Base-by-base conservation (phyloP, 2,113 vertebrate species). In the Oncorhynchus tshawytscha region DNA sequence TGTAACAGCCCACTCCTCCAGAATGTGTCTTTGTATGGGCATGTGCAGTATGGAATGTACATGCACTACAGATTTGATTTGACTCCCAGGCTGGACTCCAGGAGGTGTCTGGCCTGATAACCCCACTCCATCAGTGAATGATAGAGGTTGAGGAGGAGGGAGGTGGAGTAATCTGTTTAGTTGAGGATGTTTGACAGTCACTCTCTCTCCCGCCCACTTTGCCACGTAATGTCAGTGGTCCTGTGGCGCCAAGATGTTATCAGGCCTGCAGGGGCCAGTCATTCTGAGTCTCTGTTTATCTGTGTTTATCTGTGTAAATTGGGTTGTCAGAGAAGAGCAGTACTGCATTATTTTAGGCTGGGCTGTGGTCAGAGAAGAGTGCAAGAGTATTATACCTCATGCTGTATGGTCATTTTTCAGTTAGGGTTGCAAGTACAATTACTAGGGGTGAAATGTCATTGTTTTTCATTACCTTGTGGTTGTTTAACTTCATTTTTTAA, bases 61-160 rank as follows among this genome's bases (percentile, higher is more conserved):
- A 45, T 45, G 39, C 39, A 45, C 9, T 45, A 12, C 9, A 45
- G 9, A 45, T 45, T 45, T 45, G 39, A 71, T 25, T 70, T 59
- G 18, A 62, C 27, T 8, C 29, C 31, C 76, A 72, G 9, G 39
- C 39, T 45, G 39, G 39, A 22, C 70, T 67, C 54, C 71, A n/a
- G 73, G 71, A 85, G 87, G 82, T 81, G 88, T 88, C 62, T 48
- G 70, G 75, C 72, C 72, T 74, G 85, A 89, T 87, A 88, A 88
- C 88, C 82, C 81, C 80, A 85, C 78, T 90, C 82, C 85, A 88
- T 89, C 88, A 88, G 73, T 76, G 70, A 86, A 71, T 75, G 80
- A 90, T 84, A 71, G 81, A 71, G 76, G 72, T 74, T 29, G 29
- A 71, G 72, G 78, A 71, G 72, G 76, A 72, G 60, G 78, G 54